A percentile compares a stretch with the other conserved stretches of the same genome.
Evolutionary conservation across 2,888 invertebrate species (phyloP).

Genomic region (Trissonchulus latispiculum): DNA sequence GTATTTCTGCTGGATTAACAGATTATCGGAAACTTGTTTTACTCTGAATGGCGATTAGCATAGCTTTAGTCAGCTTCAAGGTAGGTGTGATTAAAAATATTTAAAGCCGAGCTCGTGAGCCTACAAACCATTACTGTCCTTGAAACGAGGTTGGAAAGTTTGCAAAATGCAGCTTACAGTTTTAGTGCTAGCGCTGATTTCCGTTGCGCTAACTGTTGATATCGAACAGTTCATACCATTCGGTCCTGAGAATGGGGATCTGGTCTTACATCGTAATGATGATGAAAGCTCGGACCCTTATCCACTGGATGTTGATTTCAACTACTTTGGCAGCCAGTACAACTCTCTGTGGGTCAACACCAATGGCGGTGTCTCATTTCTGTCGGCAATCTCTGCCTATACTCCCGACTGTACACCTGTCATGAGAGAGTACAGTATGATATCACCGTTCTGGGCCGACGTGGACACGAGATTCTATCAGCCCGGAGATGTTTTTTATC

Average conservation of each 20-base stretch:
- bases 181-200: no score
- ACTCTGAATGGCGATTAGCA: no score
- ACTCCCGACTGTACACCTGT: slow-evolving; percentile 31
- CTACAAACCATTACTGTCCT: no score
- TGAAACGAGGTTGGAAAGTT: no score
- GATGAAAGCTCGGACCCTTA: background rate
- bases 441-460: slow-evolving; percentile 42
- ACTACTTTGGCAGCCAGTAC: background rate
- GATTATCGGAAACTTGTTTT: no score
- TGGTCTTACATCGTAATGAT: background rate
- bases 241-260: background rate
- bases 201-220: no score
- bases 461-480: slow-evolving; percentile 32
- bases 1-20: no score
- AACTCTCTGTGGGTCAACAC: slow-evolving; percentile 16
- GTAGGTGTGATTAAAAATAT: no score
- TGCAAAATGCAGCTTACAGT: no score
- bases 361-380: slow-evolving; percentile 19
- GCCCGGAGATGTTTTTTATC: background rate
- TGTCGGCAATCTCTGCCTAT: background rate
- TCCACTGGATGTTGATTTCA: background rate
- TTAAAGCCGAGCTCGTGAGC: no score
- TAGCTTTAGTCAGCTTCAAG: no score
- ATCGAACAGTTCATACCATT: background rate
- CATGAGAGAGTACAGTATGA: slow-evolving; percentile 25